phyloP scores from a whole-genome alignment of 2,797 vertebrate species.

The Pelobates cultripes region DNA sequence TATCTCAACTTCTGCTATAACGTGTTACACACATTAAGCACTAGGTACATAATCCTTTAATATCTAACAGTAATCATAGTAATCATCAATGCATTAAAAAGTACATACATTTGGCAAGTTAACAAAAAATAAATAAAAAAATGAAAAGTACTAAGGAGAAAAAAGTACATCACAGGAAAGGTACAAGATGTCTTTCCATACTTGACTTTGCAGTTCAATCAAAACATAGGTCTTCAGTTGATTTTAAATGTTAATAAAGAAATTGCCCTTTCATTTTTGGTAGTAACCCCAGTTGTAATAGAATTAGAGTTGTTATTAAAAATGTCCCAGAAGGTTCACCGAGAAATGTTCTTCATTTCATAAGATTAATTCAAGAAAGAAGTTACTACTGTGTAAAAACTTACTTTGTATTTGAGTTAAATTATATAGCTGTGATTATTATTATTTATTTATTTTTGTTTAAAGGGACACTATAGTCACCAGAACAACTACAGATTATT shows the following conservation, averaged over 20 bases:
- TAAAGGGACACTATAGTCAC: too few species aligned
- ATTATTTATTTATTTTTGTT: too few species aligned
- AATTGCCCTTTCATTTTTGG: slow-evolving; percentile 44
- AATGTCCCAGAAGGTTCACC: slow-evolving; percentile 26
- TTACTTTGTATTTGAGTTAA: neutral
- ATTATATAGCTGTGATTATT: too few species aligned
- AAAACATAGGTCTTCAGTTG: slow-evolving; percentile 1
- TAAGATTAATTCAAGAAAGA: slow-evolving; percentile 21
- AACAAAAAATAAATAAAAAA: too few species aligned
- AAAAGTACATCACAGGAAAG: slow-evolving; percentile 5
- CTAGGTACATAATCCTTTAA: too few species aligned
- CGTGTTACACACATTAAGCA: too few species aligned
- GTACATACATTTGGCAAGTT: too few species aligned
- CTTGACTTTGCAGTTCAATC: slow-evolving; percentile 30
- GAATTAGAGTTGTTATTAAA: slow-evolving; percentile 42
- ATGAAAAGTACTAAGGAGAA: too few species aligned
- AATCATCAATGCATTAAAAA: too few species aligned
- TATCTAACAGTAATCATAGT: too few species aligned
- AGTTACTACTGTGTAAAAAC: neutral
- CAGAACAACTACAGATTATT: too few species aligned
- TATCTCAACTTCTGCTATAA: too few species aligned
- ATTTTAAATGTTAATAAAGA: slow-evolving; percentile 47
- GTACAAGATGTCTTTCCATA: slow-evolving; percentile 5
- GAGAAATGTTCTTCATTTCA: slow-evolving; percentile 33
- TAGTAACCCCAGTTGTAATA: slow-evolving; percentile 43